Evolutionary conservation across 2,797 vertebrate genomes (phyloP).

Genomic region (Myotis pilosus): DNA sequence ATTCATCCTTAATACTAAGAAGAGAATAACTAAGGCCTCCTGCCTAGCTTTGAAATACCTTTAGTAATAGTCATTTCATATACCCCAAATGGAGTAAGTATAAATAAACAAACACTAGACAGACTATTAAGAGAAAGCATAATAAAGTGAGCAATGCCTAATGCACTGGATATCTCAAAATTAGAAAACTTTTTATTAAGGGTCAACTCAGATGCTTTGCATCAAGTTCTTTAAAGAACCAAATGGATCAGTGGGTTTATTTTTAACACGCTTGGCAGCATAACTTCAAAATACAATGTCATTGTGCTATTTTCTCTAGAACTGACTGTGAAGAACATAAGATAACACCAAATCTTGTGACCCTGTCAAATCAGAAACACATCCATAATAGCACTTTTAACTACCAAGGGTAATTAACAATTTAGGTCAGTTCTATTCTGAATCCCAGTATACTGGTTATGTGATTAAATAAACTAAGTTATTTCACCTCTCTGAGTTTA

Average conservation of each 20-base stretch:
- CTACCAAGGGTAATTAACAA: background rate
- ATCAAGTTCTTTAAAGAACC: constrained; percentile 39
- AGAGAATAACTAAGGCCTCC: background rate
- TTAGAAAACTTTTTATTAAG: constrained; percentile 44
- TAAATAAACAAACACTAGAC: background rate
- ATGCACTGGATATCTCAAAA: constrained; percentile 10
- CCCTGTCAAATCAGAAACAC: background rate
- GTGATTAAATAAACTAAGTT: background rate
- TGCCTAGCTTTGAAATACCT: constrained; percentile 25
- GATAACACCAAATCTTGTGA: background rate
- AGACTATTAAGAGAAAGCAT: constrained; percentile 13
- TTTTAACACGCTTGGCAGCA: constrained; percentile 28
- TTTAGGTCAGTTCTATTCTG: background rate
- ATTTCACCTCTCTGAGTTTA: background rate
- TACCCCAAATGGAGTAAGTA: constrained; percentile 1
- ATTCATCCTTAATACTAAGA: constrained; percentile 19
- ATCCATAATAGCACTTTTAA: background rate
- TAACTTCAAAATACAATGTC: background rate
- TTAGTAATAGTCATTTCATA: constrained; percentile 50
- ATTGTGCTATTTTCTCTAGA: background rate
- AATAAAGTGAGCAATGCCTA: background rate
- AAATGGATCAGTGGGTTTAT: constrained; percentile 34
- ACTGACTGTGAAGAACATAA: constrained; percentile 23
- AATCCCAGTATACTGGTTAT: background rate
- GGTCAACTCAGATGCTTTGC: background rate